Evolutionary conservation across 2,797 vertebrate species (phyloP).

Genomic region (Perodicticus potto): DNA sequence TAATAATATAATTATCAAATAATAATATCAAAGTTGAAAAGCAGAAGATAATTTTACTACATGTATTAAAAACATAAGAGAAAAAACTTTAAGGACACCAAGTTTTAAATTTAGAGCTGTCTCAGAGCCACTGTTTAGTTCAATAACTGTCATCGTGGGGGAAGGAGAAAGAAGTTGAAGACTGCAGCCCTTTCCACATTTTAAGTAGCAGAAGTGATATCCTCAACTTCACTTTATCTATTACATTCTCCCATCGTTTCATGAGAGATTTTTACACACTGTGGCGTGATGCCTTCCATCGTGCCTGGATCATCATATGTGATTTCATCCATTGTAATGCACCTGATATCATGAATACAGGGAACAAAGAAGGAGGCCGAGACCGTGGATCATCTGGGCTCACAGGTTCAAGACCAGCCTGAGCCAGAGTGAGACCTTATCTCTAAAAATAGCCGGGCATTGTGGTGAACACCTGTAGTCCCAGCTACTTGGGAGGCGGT

Average conservation of each 20-base stretch:
- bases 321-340: not conserved
- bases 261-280: not conserved
- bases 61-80: not conserved
- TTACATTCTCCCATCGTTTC: not conserved
- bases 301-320: not conserved
- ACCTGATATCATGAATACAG: not conserved
- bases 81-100: not conserved
- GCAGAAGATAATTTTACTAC: not conserved
- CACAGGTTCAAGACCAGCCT: no score
- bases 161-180: not conserved
- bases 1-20: no score
- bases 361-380: not conserved
- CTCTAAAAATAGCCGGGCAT: no score
- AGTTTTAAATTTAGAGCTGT: not conserved
- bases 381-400: no score
- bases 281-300: not conserved
- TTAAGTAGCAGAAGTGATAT: not conserved
- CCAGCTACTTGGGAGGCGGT: no score
- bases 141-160: not conserved
- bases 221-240: not conserved
- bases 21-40: not conserved
- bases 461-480: no score
- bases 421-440: no score
- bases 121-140: not conserved
- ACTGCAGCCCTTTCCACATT: not conserved